Conservation (phyloP, 2,113 vertebrate species). For the Macquaria ambigua region DNA sequence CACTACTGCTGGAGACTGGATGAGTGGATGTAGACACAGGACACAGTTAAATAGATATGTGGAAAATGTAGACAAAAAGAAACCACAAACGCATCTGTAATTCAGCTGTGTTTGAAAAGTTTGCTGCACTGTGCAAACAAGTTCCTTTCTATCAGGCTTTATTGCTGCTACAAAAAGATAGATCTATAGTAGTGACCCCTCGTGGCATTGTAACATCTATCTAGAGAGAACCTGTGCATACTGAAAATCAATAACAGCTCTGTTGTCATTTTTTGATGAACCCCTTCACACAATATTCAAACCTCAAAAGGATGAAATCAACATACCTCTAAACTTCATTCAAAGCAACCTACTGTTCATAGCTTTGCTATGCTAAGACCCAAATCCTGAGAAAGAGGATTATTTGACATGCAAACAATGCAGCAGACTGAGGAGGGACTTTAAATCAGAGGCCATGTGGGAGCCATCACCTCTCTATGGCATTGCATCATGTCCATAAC, state of each 20-base stretch:
- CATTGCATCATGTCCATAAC: constrained; percentile 58
- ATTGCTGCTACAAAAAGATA: not conserved
- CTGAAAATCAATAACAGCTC: constrained; percentile 21
- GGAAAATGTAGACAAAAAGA: not conserved
- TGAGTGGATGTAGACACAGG: not conserved
- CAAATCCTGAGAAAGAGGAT: constrained; percentile 17
- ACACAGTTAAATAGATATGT: constrained; percentile 4
- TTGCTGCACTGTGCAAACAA: constrained; percentile 10
- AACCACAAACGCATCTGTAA: constrained; percentile 1
- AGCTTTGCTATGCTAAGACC: not conserved
- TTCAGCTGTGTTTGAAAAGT: constrained; percentile 10
- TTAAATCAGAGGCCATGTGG: constrained; percentile 45
- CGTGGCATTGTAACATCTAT: not conserved
- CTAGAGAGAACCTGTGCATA: not conserved
- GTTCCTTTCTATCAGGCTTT: constrained; percentile 4
- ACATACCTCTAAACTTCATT: not conserved
- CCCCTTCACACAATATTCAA: not conserved
- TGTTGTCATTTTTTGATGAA: constrained; percentile 7
- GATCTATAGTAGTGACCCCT: not conserved
- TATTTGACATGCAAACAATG: constrained; percentile 58
- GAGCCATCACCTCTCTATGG: constrained; percentile 27
- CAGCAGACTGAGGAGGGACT: constrained; percentile 18
- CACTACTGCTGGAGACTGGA: not conserved
- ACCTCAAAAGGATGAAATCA: not conserved
- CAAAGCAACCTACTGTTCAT: not conserved